A percentile compares a stretch with the other conserved stretches of the same genome.
phyloP scores from a whole-genome alignment of 2,113 vertebrate genomes.

The Nothobranchius kuhntae region DNA sequence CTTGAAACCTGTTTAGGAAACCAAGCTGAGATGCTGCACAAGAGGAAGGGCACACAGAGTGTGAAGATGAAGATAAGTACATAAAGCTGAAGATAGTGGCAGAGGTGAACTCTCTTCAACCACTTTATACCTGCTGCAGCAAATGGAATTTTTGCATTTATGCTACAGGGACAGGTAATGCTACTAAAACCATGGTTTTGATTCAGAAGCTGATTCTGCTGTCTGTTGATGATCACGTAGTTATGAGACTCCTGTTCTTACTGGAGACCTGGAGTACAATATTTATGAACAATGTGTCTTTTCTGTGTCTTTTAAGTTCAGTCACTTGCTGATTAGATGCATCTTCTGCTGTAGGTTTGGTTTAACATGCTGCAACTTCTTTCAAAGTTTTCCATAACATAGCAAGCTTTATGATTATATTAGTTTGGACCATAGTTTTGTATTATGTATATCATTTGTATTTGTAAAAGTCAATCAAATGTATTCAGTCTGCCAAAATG shows the following conservation, averaged over 20 bases:
- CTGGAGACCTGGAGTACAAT: conserved; percentile 50
- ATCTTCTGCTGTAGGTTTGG: conserved; percentile 1
- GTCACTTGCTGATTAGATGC: conserved; percentile 28
- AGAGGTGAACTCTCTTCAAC: conserved; percentile 27
- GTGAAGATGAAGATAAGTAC: conserved; percentile 41
- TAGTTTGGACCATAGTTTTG: background rate
- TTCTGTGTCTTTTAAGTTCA: conserved; percentile 20
- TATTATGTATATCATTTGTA: background rate
- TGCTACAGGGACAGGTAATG: conserved; percentile 41
- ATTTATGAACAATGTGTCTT: conserved; percentile 59
- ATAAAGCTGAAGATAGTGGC: conserved; percentile 35
- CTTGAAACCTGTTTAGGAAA: conserved; percentile 39
- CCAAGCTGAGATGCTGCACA: conserved; percentile 15
- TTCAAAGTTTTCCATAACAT: conserved; percentile 18
- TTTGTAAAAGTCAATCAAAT: background rate
- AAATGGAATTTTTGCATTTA: conserved; percentile 52
- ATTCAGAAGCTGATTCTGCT: conserved; percentile 27
- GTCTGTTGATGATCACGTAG: conserved; percentile 40
- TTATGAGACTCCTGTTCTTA: conserved; percentile 49
- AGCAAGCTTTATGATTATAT: background rate
- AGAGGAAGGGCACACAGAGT: conserved; percentile 22
- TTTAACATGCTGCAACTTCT: conserved; percentile 17
- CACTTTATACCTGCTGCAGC: conserved; percentile 31
- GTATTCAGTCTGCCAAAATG: background rate
- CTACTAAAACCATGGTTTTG: conserved; percentile 25